Evolutionary conservation across 2,888 invertebrate genomes (phyloP), one percentile per base, ranked within the genome.

Genomic region (Digitonthophagus gazella): DNA sequence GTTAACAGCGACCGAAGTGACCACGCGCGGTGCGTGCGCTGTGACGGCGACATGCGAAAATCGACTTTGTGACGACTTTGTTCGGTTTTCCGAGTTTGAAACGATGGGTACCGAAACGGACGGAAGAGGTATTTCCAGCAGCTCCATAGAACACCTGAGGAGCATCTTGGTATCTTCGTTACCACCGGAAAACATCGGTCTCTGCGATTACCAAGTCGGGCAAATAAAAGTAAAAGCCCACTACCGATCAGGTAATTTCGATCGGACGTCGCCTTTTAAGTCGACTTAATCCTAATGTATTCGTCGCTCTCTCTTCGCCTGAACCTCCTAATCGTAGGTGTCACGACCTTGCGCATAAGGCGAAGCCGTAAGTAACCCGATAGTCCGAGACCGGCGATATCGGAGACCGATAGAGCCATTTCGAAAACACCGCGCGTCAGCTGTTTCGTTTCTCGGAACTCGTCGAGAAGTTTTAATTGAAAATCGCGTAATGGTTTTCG

Each of bases 91-190:
- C n/a, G n/a, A n/a, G n/a, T n/a, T n/a, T n/a, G n/a, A n/a, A 67
- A n/a, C n/a, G n/a, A 75, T 76, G 77, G 75, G 76, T 65, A 73
- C 73, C 16, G 74, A 76, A 71, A 64, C 54, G 2, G 71, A 73
- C 56, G 82, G 83, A 74, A 78, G 83, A 68, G 83, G 82, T 67
- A 84, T 84, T 76, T 82, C 84, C 66, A 84, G 83, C 78, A 84
- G 84, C 76, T 85, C 86, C 70, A 81, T 87, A 70, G 85, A 85
- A 73, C 84, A 85, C 73, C 82, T 87, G 69, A 79, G 87, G 70
- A 86, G 86, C 67, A 86, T 87, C 74, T 82, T 87, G 67, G 85
- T 87, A 74, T 84, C 84, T 71, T 86, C 87, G 56, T 76, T 87
- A 75, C 85, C 86, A 28, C 81, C 84, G 71, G 87, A 87, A 80